Conservation (phyloP, 1,140 invertebrate species). For the Mycetomoellerius zeteki region DNA sequence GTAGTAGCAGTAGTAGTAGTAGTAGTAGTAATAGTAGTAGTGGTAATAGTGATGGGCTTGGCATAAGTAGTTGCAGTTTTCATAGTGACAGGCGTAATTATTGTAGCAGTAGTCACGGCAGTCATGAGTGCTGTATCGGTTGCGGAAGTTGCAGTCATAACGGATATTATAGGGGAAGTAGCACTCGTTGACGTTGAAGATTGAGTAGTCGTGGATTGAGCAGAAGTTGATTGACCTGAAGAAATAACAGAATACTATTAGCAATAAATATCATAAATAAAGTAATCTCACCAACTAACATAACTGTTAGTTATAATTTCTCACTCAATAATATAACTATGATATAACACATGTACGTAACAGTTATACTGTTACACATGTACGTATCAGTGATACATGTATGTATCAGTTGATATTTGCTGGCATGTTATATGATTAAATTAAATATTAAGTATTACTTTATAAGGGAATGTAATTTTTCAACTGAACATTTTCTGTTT, state of each 20-base stretch:
- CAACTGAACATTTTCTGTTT: not conserved
- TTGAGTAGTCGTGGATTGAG: not conserved
- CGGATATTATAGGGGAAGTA: not conserved
- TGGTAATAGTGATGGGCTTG: not conserved
- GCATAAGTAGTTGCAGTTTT: not conserved
- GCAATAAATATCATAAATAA: not conserved
- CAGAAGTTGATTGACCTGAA: constrained; percentile 31
- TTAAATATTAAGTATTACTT: constrained; percentile 1
- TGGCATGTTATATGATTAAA: not conserved
- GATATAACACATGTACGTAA: no score
- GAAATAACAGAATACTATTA: not conserved
- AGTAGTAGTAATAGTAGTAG: not conserved
- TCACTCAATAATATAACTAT: no score
- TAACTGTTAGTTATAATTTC: no score
- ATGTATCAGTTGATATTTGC: no score
- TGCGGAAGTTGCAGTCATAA: not conserved
- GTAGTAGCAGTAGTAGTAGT: not conserved
- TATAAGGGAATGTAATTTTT: not conserved
- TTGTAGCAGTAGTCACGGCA: not conserved
- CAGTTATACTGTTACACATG: not conserved
- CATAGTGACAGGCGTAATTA: not conserved
- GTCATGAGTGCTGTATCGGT: not conserved
- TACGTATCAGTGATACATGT: no score
- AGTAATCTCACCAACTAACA: not conserved
- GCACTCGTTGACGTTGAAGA: not conserved